Conservation (phyloP, 2,797 vertebrate species). For the Crocidura indochinensis region DNA sequence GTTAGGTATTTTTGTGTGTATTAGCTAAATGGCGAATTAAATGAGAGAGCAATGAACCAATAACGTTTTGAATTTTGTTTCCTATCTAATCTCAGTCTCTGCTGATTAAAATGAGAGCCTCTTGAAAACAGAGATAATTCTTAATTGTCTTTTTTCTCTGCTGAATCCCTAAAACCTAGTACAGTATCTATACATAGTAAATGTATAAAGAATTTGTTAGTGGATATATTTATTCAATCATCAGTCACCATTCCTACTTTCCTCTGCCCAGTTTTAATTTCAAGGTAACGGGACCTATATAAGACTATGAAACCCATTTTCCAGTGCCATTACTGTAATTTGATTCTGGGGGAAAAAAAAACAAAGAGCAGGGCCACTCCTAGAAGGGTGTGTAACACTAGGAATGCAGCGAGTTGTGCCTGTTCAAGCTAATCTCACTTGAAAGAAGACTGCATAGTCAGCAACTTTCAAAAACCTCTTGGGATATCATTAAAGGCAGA, state of each 20-base stretch:
- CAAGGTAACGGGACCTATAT: slow-evolving; percentile 55
- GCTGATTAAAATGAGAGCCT: slow-evolving; percentile 41
- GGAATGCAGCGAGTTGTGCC: slow-evolving; percentile 36
- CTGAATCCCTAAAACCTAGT: slow-evolving; percentile 38
- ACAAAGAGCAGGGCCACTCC: slow-evolving; percentile 50
- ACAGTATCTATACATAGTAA: slow-evolving; percentile 6
- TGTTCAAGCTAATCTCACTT: slow-evolving; percentile 47
- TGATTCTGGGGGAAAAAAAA: slow-evolving; percentile 64
- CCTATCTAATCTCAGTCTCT: background rate
- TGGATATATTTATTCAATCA: slow-evolving; percentile 25
- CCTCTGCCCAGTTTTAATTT: slow-evolving; percentile 60
- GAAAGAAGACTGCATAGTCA: slow-evolving; percentile 31
- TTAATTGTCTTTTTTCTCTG: slow-evolving; percentile 51
- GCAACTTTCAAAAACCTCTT: slow-evolving; percentile 71
- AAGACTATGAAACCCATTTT: slow-evolving; percentile 45
- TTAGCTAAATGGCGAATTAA: slow-evolving; percentile 60
- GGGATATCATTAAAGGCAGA: slow-evolving; percentile 59
- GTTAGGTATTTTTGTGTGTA: slow-evolving; percentile 48
- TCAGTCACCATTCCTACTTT: slow-evolving; percentile 57
- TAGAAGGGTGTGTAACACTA: background rate
- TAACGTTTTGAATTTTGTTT: slow-evolving; percentile 37
- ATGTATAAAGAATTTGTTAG: slow-evolving; percentile 54
- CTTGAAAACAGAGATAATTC: background rate
- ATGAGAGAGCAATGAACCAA: slow-evolving; percentile 33
- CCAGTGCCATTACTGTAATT: slow-evolving; percentile 67